Conservation (phyloP, 2,113 vertebrate genomes). For the Forbesichthys papilliferus region DNA sequence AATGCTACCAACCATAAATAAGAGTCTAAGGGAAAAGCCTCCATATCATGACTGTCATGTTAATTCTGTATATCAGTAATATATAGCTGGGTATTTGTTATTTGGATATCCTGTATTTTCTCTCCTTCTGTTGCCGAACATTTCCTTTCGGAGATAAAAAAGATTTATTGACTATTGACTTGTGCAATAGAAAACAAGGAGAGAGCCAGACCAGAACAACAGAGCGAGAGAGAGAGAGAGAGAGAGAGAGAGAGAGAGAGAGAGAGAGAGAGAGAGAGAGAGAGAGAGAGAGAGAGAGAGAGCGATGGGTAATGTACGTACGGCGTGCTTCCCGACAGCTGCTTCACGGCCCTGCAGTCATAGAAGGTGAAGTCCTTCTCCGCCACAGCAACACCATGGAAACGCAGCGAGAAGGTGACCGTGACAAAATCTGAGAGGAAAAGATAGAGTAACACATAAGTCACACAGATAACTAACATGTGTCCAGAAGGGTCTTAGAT, state of each 20-base stretch:
- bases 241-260: not conserved
- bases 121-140: no score
- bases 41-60: no score
- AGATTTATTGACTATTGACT: not conserved
- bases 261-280: not conserved
- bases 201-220: no score
- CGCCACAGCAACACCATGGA: conserved; percentile 81
- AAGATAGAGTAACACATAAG: conserved; percentile 2
- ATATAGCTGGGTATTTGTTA: no score
- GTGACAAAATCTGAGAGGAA: conserved; percentile 83
- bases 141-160: no score
- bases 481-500: not conserved
- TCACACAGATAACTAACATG: not conserved
- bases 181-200: no score
- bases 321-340: conserved; percentile 86
- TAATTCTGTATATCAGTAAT: no score
- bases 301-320: conserved; percentile 70
- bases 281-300: not conserved
- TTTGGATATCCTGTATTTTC: no score
- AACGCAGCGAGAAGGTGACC: conserved; percentile 84
- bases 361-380: conserved; percentile 86
- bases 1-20: no score
- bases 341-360: conserved; percentile 87
- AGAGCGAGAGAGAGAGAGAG: not conserved
- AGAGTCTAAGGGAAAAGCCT: no score